phyloP scores from a whole-genome alignment of 2,797 vertebrate genomes.

The Tinamus major region DNA sequence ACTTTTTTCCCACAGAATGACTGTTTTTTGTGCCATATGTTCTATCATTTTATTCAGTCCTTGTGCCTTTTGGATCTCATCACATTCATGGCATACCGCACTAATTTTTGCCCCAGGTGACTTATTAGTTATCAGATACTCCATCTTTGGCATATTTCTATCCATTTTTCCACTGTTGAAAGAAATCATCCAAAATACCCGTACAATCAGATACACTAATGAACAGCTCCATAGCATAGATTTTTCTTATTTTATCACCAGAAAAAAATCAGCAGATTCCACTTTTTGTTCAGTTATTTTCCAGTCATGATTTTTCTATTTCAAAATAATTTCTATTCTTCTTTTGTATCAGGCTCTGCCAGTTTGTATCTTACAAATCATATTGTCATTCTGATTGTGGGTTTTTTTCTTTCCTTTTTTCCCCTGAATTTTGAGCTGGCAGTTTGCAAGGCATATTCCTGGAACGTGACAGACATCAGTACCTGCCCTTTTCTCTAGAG shows the following conservation, averaged over 20 bases:
- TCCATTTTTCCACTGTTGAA: slow-evolving; percentile 47
- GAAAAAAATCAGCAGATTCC: not conserved
- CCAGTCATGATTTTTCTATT: not conserved
- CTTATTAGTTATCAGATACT: slow-evolving; percentile 62
- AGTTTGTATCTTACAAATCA: slow-evolving; percentile 3
- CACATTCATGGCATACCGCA: not conserved
- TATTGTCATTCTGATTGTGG: not conserved
- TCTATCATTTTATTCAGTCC: slow-evolving; percentile 59
- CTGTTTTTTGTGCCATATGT: slow-evolving; percentile 40
- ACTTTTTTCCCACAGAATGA: slow-evolving; percentile 50
- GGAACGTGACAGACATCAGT: not conserved
- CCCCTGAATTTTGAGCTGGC: slow-evolving; percentile 22
- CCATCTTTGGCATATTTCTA: slow-evolving; percentile 55
- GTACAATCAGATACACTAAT: slow-evolving; percentile 47
- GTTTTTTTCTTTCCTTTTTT: not conserved
- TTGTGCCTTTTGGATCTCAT: slow-evolving; percentile 36
- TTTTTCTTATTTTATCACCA: slow-evolving; percentile 13
- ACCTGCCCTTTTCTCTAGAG: slow-evolving; percentile 4
- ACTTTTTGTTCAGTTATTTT: not conserved
- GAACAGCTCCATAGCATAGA: slow-evolving; percentile 19
- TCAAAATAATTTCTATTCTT: not conserved
- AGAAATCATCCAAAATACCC: not conserved
- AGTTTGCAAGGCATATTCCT: not conserved
- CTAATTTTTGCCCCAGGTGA: slow-evolving; percentile 40
- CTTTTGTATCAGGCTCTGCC: not conserved